Base-by-base conservation (phyloP, 37 sponge, comb jelly and placozoan genomes). In the Geodia barretti region DNA sequence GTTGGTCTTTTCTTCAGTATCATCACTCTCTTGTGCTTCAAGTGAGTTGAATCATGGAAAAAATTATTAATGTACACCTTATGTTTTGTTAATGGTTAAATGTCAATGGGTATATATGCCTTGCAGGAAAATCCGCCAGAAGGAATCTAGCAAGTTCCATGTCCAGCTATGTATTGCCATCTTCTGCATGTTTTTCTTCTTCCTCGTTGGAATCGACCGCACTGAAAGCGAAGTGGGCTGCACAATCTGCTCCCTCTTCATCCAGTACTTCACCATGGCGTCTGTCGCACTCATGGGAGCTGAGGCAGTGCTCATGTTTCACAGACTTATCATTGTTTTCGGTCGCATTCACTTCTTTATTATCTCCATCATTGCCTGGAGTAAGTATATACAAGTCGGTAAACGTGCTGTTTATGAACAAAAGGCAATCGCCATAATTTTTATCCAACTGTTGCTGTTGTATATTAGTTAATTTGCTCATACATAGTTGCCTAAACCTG, bases 231-330 rank as follows among this genome's bases (percentile, higher is more conserved):
- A 41, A 11, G 58, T 61, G 24, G 81, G 28, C 34, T 89, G 90
- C 75, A 84, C 77, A 25, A 36, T 65, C 41, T 39, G 73, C 25
- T 82, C 84, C 7, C 8, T 79, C 9, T 60, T 89, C 33, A 72
- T 89, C 34, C 81, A 74, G 11, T 84, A 89, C 68, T 78, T 79
- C 39, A 73, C 74, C 14, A 67, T 79, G 33, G 79, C 79, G 41
- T 71, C 86, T 70, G 54, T 87, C 60, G 71, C 54, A 41, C 82
- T 84, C 84, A 87, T 87, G 88, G 88, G 88, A 54, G 82, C 82
- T 35, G 86, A 79, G 43, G 86, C 89, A 65, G 68, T 88, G 41
- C 71, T 83, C 32, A 79, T 88, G 75, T 76, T 76, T 42, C 64
- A 82, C 39, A 75, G 69, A 39, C 78, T 88, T 33, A 70, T 88